Percentiles rank a stretch among this genome's conserved stretches.
These are phyloP conservation scores for Bombus confusus DNA, from an alignment of 1,140 invertebrate species.

Conservation along the genomic window DNA sequence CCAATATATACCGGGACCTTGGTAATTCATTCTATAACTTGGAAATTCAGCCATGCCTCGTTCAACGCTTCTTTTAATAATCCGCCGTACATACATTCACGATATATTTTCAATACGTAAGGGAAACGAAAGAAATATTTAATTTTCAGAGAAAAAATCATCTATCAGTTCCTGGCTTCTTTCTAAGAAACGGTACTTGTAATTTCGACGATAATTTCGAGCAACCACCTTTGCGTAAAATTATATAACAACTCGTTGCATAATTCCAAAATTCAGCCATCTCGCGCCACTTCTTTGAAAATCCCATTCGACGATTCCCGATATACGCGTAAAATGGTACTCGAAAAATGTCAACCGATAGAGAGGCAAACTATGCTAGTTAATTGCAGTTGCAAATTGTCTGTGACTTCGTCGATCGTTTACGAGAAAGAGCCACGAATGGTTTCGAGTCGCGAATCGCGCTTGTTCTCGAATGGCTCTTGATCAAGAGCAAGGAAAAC, in stretches of 20 bases:
- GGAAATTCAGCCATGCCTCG: not conserved
- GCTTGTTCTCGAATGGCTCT: slow-evolving; percentile 57
- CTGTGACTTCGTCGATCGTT: not conserved
- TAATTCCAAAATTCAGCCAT: not conserved
- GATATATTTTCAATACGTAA: not conserved
- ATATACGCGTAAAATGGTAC: not conserved
- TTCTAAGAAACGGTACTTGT: not conserved
- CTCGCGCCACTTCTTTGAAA: not conserved
- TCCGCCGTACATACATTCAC: too few species aligned
- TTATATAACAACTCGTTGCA: too few species aligned
- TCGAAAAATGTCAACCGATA: not conserved
- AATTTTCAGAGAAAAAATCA: slow-evolving; percentile 21
- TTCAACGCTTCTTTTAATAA: not conserved
- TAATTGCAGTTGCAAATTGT: too few species aligned
- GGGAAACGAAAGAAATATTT: not conserved
- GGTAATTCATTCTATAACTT: not conserved
- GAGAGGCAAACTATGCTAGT: not conserved
- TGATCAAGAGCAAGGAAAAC: slow-evolving; percentile 67
- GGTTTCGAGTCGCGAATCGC: slow-evolving; percentile 46
- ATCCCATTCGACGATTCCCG: not conserved
- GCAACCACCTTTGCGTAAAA: too few species aligned
- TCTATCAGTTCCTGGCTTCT: not conserved
- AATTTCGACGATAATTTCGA: too few species aligned
- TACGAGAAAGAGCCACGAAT: slow-evolving; percentile 6
- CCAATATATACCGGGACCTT: too few species aligned